Evolutionary conservation across 2,888 invertebrate genomes (phyloP).

Genomic region (Lycocerus yunnanus): DNA sequence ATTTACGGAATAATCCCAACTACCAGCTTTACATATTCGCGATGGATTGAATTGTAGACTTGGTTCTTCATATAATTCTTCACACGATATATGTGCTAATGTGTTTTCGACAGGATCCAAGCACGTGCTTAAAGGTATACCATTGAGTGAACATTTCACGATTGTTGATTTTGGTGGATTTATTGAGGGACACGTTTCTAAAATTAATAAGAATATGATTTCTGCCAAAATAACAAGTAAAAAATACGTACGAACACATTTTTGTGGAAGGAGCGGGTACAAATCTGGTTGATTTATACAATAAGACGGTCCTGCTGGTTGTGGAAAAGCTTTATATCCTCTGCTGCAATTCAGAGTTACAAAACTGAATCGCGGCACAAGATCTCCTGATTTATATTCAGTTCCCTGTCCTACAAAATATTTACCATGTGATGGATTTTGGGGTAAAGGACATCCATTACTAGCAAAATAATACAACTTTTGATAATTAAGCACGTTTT

Average conservation of each 20-base stretch:
- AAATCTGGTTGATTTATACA: conserved; percentile 13
- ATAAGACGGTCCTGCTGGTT: neutral
- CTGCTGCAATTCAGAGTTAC: conserved; percentile 33
- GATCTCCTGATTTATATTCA: conserved; percentile 31
- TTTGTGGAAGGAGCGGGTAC: neutral
- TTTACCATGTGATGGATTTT: conserved; percentile 38
- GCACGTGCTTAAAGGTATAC: neutral
- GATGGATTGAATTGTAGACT: neutral
- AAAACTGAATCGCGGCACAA: conserved; percentile 26
- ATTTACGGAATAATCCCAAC: conserved; percentile 13
- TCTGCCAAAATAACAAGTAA: neutral
- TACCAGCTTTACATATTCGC: conserved; percentile 17
- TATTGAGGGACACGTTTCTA: neutral
- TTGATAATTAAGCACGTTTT: too few species aligned
- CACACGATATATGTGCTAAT: conserved; percentile 38
- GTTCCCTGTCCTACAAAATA: conserved; percentile 36
- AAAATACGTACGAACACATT: conserved; percentile 8
- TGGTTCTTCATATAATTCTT: conserved; percentile 39
- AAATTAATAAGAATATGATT: neutral
- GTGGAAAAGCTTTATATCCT: neutral
- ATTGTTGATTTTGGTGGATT: neutral
- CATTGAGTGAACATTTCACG: conserved; percentile 7
- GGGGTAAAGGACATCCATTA: conserved; percentile 34
- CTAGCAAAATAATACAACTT: neutral
- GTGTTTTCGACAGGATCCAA: conserved; percentile 36